Base-by-base conservation (phyloP, 2,888 invertebrate genomes). In the Netelia fuscicornis region DNA sequence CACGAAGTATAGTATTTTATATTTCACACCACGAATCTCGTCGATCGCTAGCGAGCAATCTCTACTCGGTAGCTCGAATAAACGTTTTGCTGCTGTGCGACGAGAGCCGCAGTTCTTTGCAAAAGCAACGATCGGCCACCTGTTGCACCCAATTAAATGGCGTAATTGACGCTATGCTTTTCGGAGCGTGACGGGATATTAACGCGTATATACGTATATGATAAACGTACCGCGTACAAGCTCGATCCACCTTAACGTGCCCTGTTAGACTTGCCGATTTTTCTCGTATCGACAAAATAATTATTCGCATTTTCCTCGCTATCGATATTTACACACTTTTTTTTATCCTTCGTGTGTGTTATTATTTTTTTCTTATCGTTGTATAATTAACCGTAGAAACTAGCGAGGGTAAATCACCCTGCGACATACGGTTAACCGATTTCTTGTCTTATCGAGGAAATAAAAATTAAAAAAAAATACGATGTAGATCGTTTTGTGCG, bases 81-180 rank as follows among this genome's bases (percentile, higher is more conserved):
- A 82, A 79, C 68, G 74, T 48, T 56, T 52, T 56, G 81, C 71
- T 72, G 75, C 65, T 79, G 60, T 71, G 70, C 74, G 58, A 64
- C 37, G 64, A 75, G 67, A 60, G 64, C 62, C 25, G 74, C 77
- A 20, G 64, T 44, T 60, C 20, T 44, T 62, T 58, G 65, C 13
- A 48, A 48, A 48, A 72, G 64, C 78, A 60, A 60, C 64, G 71
- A 76, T 37, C 78, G 65, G 75, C 86, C 86, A 88, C 87, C 88
- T 88, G 91, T 91, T 90, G 90, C 89, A 90, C 88, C 88, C 90
- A 89, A 91, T 90, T 89, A 88, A 91, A 89, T 88, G 87, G 86
- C 90, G 88, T 89, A 90, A 91, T 90, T 89, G 89, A 89, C 86
- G 85, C 87, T 67, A 71, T 88, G 89, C 83, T 89, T 90, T 91